A percentile compares a stretch with the other conserved stretches of the same genome.
These are phyloP conservation scores for Megathymus violae DNA, from an alignment of 1,140 invertebrate species.

Conservation along the genomic window DNA sequence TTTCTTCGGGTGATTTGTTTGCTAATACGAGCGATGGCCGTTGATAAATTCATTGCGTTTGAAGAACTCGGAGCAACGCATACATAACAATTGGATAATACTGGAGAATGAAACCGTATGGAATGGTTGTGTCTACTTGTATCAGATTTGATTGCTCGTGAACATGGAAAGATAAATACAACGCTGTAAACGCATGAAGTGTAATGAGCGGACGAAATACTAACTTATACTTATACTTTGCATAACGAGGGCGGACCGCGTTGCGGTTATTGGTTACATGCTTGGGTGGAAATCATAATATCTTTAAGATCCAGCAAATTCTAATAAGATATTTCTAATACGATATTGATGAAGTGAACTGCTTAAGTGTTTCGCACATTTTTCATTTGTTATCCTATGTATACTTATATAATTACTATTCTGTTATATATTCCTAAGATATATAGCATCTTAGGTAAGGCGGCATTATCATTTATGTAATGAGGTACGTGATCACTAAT, in stretches of 20 bases:
- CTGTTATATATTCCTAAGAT: no score
- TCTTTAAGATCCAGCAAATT: no score
- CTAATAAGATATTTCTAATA: no score
- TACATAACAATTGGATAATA: conserved; percentile 31
- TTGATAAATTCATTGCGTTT: conserved; percentile 37
- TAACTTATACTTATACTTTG: neutral
- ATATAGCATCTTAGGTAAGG: no score
- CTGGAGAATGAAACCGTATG: conserved; percentile 21
- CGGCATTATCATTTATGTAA: no score
- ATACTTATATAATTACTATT: no score
- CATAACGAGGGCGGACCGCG: neutral
- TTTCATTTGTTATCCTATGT: no score
- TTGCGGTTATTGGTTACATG: no score
- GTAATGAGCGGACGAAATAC: conserved; percentile 18
- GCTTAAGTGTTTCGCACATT: no score
- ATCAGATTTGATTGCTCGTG: conserved; percentile 28
- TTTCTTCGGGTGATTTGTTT: conserved; percentile 43
- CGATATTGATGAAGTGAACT: no score
- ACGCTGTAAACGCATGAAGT: conserved; percentile 18
- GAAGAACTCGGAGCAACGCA: conserved; percentile 25
- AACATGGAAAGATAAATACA: conserved; percentile 25
- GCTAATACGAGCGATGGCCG: conserved; percentile 37
- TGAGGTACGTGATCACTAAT: no score
- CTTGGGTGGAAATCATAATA: no score
- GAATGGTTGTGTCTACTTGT: conserved; percentile 11